Evolutionary conservation across 2,113 vertebrate genomes (phyloP).

Genomic region (Synchiropus splendidus): DNA sequence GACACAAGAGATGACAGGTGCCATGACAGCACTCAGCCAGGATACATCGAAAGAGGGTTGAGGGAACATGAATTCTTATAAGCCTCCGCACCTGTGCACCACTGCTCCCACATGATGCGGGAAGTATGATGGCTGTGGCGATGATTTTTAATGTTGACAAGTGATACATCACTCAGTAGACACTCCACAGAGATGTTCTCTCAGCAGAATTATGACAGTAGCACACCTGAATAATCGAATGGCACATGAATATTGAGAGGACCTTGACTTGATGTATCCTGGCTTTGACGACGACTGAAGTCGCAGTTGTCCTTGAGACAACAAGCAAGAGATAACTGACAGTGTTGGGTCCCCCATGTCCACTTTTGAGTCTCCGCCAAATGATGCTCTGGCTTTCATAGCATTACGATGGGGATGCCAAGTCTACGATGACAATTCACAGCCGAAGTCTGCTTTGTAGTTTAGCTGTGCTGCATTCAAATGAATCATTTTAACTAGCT

Average conservation of each 20-base stretch:
- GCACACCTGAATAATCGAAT: slow-evolving; percentile 53
- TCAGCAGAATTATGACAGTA: slow-evolving; percentile 53
- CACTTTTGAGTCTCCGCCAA: slow-evolving; percentile 2
- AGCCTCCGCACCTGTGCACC: slow-evolving; percentile 59
- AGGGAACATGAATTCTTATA: slow-evolving; percentile 41
- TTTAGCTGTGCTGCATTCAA: too few relatives aligned
- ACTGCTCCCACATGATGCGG: slow-evolving; percentile 33
- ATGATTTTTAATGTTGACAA: slow-evolving; percentile 56
- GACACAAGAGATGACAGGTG: slow-evolving; percentile 62
- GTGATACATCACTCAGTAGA: slow-evolving; percentile 65
- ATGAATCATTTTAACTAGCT: too few relatives aligned
- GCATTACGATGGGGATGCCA: slow-evolving; percentile 26
- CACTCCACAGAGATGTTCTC: slow-evolving; percentile 34
- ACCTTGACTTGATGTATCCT: slow-evolving; percentile 48
- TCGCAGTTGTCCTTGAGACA: slow-evolving; percentile 23
- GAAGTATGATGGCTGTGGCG: slow-evolving; percentile 35
- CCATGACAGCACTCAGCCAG: slow-evolving; percentile 44
- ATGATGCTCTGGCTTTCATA: slow-evolving; percentile 26
- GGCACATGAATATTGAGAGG: slow-evolving; percentile 39
- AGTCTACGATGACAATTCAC: slow-evolving; percentile 32
- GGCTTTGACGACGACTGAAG: slow-evolving; percentile 28
- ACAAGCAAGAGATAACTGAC: slow-evolving; percentile 4
- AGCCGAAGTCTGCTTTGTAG: slow-evolving; percentile 10
- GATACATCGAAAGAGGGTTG: slow-evolving; percentile 31
- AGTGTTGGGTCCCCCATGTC: not conserved